Evolutionary conservation across 2,797 vertebrate species (phyloP), one percentile per base, ranked within the genome.

Genomic region (Sebastes melanostomus): DNA sequence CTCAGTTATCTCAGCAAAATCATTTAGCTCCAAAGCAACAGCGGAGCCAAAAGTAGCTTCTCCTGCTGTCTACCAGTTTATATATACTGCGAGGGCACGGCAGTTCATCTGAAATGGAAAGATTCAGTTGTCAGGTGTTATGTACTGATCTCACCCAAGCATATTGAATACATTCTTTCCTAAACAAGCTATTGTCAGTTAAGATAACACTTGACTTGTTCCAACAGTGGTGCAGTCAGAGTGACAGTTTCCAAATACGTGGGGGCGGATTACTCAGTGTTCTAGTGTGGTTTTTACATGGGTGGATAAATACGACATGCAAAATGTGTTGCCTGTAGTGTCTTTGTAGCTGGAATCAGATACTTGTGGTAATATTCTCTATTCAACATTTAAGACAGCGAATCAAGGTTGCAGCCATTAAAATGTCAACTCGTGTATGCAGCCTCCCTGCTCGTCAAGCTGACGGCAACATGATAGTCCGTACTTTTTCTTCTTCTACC

Each of bases 131-230:
- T 71, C 55, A 42, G 81, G 72, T 74, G 76, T 83, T 58, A 32
- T 81, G 69, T 29, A n/a, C 77, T 24, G 36, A 82, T 86, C 81
- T 83, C 80, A 42, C 65, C 79, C 75, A 36, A 67, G 84, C 69
- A 60, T 72, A 68, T 25, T 82, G 71, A 83, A 68, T 66, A 88
- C 68, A 78, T 79, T 72, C 76, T 81, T 85, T 75, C 72, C 72
- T 72, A 86, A 90, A 90, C 87, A 90, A 86, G 78, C 80, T 83
- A 80, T 83, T 89, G 83, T 85, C 84, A 86, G 85, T 81, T 82
- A 78, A 77, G 80, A 86, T 83, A 91, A 85, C 84, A 84, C 46
- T 80, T 74, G 59, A 85, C 85, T 85, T 90, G 88, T 86, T 88
- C 77, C 83, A 85, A 89, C 83, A 86, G 55, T 9, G 63, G 66